A percentile compares a stretch with the other conserved stretches of the same genome.
phyloP scores from a whole-genome alignment of 2,113 vertebrate genomes.

The Oryzias curvinotus region DNA sequence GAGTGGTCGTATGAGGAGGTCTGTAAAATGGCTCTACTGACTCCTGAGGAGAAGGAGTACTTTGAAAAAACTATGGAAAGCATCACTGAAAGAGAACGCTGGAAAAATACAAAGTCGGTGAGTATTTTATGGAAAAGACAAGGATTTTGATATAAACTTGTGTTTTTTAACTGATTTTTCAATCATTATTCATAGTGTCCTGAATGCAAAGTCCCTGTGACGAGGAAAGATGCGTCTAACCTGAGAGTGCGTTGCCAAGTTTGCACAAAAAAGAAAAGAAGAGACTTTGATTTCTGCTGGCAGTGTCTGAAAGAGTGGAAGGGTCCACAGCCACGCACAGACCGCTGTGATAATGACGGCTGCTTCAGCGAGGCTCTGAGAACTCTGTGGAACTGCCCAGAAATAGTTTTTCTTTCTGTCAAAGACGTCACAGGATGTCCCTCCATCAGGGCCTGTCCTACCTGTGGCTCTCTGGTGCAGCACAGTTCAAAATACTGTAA shows the following conservation, averaged over 20 bases:
- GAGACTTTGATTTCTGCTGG: slow-evolving; percentile 66
- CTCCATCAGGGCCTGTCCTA: slow-evolving; percentile 61
- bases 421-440: no score
- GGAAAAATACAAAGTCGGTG: slow-evolving; percentile 12
- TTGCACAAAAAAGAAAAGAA: slow-evolving; percentile 20
- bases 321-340: slow-evolving; percentile 27
- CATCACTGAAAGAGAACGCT: slow-evolving; percentile 27
- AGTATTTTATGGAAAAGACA: not conserved
- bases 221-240: not conserved
- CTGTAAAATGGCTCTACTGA: slow-evolving; percentile 71
- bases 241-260: slow-evolving; percentile 13
- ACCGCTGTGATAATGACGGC: slow-evolving; percentile 48
- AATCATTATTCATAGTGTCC: slow-evolving; percentile 11
- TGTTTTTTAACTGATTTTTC: no score
- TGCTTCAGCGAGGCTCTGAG: slow-evolving; percentile 32
- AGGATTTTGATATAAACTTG: no score
- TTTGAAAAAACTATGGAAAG: slow-evolving; percentile 69
- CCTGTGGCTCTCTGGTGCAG: slow-evolving; percentile 60
- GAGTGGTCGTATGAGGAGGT: slow-evolving; percentile 73
- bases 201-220: slow-evolving; percentile 12
- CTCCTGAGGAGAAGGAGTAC: slow-evolving; percentile 64
- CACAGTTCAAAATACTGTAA: slow-evolving; percentile 61
- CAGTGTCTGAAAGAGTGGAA: slow-evolving; percentile 63
- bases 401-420: no score
- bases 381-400: no score